Evolutionary conservation across 2,113 vertebrate genomes (phyloP), one percentile per base, ranked within the genome.

Genomic region (Rhodinocichla rosea): DNA sequence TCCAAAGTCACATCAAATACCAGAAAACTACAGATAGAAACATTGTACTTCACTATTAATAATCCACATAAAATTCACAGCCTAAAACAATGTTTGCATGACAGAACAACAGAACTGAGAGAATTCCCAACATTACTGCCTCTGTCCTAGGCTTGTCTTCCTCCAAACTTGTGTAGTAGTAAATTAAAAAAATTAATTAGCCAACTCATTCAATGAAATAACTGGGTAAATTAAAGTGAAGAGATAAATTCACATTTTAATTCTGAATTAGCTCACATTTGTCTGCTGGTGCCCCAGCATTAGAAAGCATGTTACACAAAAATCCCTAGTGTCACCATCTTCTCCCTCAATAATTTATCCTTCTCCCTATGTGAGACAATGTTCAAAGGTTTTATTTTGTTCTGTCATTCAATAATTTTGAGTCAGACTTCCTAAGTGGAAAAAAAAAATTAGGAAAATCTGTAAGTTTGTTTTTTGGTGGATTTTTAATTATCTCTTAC

Each of bases 241-340:
- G 80, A 83, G 45, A 85, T 35, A 85, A 70, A 83, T 63, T 94
- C 85, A 91, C 55, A 55, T 76, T 90, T 92, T 87, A 74, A 73
- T 94, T 92, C 30, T 71, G 32, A 60, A 56, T 80, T 90, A 77
- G 42, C 26, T 93, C 80, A 73, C 30, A 22, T 74, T 70, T 84
- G 15, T 62, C 62, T 95, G 30, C 33, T 57, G 83, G 35, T 42
- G n/a, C 8, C 24, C 44, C 71, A 60, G 76, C 71, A 57, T 83
- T 11, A 55, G 50, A 83, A 62, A 77, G 78, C 42, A 47, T 8
- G 9, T 42, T 80, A 83, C 40, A 71, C 17, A 56, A 87, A 74
- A 37, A 19, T 0, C 14, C 15, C 23, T 49, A 22, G 33, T 1
- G 7, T 40, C 63, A 67, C 22, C 57, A 81, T 35, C 52, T 55